phyloP scores from a whole-genome alignment of 92 coral and sea anemone species.

The Zoanthus sansibaricus region DNA sequence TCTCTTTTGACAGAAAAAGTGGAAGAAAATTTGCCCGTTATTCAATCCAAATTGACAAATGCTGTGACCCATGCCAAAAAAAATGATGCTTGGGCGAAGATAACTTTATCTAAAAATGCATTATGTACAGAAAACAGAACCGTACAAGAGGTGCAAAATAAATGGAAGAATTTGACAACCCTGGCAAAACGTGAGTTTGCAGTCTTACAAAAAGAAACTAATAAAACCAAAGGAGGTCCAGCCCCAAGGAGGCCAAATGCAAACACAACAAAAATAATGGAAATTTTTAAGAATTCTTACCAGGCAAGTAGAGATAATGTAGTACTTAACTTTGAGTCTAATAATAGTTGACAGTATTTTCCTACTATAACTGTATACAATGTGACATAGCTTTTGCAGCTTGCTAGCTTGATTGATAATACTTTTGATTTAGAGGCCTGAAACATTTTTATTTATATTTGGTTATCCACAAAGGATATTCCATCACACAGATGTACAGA shows the following conservation, averaged over 20 bases:
- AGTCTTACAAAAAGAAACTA: background rate
- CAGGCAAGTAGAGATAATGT: background rate
- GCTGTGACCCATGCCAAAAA: background rate
- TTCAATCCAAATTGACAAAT: background rate
- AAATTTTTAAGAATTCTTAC: background rate
- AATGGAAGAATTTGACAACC: background rate
- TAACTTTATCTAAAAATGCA: background rate
- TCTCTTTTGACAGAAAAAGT: background rate
- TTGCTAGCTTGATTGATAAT: no score
- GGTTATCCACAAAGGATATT: no score
- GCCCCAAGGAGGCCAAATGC: background rate
- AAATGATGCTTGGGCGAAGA: background rate
- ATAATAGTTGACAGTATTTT: no score
- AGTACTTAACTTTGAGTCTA: background rate
- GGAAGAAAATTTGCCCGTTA: background rate
- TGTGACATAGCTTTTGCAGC: no score
- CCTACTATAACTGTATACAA: no score
- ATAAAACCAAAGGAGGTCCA: background rate
- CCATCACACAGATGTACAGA: no score
- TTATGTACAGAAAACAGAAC: background rate
- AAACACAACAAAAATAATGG: background rate
- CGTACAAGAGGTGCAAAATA: background rate
- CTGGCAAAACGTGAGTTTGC: background rate
- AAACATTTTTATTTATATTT: no score
- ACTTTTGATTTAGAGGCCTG: no score